These are phyloP conservation scores for Diabrotica balteata DNA, from an alignment of 2,888 invertebrate species.

Conservation along the genomic window DNA sequence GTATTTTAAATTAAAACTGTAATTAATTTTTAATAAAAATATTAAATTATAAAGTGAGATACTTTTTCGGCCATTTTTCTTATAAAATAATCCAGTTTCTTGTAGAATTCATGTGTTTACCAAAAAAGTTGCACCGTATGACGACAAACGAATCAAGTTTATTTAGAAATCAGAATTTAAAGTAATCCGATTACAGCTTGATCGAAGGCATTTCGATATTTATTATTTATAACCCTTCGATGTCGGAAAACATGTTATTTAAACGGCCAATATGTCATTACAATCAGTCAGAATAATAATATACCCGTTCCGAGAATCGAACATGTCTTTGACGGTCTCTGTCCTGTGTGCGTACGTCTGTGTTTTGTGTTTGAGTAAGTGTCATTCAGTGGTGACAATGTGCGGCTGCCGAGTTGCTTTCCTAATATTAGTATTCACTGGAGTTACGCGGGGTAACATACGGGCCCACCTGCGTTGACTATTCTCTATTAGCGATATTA, in stretches of 20 bases:
- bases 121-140: too few species aligned
- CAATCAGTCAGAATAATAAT: slow-evolving; percentile 32
- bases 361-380: slow-evolving; percentile 30
- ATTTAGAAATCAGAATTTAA: slow-evolving; percentile 24
- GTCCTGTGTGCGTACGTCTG: slow-evolving; percentile 4
- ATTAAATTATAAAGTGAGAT: too few species aligned
- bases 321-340: slow-evolving; percentile 27
- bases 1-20: too few species aligned
- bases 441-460: slow-evolving; percentile 45
- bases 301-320: slow-evolving; percentile 28
- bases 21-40: too few species aligned
- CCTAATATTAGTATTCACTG: slow-evolving; percentile 54
- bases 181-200: slow-evolving; percentile 12
- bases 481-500: slow-evolving; percentile 47
- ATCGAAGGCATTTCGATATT: slow-evolving; percentile 19
- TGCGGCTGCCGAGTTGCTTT: slow-evolving; percentile 41
- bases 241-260: slow-evolving; percentile 23
- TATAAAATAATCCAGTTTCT: too few species aligned
- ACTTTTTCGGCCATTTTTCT: too few species aligned
- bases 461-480: slow-evolving; percentile 58
- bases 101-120: too few species aligned
- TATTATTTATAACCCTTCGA: slow-evolving; percentile 26
- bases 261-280: slow-evolving; percentile 30
- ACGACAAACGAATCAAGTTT: background rate
- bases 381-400: slow-evolving; percentile 38